Evolutionary conservation across 2,113 vertebrate genomes (phyloP).

Genomic region (Carollia perspicillata): DNA sequence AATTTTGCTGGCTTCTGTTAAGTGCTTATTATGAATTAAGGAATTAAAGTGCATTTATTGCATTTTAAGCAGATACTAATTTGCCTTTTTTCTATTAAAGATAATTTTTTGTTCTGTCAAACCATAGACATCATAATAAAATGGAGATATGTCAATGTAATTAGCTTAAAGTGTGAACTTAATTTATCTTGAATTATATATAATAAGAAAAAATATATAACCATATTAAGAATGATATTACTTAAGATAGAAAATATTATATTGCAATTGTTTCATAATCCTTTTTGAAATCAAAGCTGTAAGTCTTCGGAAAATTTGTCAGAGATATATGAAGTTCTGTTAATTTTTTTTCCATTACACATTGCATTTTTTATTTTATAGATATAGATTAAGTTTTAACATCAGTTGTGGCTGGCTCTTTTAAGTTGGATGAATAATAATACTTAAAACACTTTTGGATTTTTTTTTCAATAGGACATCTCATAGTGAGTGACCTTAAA

Average conservation of each 20-base stretch:
- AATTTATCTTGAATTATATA: slow-evolving; percentile 79
- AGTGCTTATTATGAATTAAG: slow-evolving; percentile 78
- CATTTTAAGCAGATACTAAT: slow-evolving; percentile 77
- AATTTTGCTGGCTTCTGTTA: slow-evolving; percentile 77
- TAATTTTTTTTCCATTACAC: neutral
- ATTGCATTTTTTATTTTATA: neutral
- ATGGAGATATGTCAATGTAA: slow-evolving; percentile 63
- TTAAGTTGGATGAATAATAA: neutral
- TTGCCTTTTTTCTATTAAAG: slow-evolving; percentile 76
- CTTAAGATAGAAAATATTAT: slow-evolving; percentile 41
- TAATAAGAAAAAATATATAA: slow-evolving; percentile 55
- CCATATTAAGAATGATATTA: slow-evolving; percentile 31
- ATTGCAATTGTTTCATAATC: slow-evolving; percentile 36
- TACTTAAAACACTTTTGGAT: neutral
- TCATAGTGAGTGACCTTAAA: neutral
- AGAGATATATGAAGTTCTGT: neutral
- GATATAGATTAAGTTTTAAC: neutral
- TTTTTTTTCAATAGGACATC: neutral
- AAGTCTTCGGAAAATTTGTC: slow-evolving; percentile 40
- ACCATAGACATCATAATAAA: slow-evolving; percentile 75
- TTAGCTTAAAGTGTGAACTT: slow-evolving; percentile 73
- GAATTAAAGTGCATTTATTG: slow-evolving; percentile 75
- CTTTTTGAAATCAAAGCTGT: slow-evolving; percentile 8
- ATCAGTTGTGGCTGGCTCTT: neutral
- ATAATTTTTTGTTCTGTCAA: slow-evolving; percentile 80